Evolutionary conservation across 1,140 invertebrate species (phyloP).

Genomic region (Arion vulgaris): DNA sequence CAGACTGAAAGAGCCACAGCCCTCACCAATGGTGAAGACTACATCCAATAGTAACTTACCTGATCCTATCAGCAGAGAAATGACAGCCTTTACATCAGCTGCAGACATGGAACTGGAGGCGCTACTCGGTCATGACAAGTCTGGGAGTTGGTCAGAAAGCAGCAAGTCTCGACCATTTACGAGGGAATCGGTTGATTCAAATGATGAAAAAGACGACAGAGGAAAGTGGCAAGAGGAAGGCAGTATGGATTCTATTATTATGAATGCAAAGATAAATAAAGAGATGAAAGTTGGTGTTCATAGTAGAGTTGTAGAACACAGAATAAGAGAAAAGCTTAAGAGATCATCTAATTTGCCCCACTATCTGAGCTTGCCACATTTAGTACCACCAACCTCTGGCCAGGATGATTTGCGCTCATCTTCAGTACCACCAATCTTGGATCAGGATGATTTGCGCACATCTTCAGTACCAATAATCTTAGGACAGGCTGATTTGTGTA

Average conservation of each 20-base stretch:
- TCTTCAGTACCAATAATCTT: no score
- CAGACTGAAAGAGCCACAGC: background rate
- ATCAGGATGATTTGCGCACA: no score
- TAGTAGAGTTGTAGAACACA: conserved; percentile 27
- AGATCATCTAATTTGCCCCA: background rate
- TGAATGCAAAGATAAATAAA: background rate
- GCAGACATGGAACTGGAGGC: conserved; percentile 63
- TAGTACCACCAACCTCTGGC: background rate
- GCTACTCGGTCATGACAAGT: conserved; percentile 37
- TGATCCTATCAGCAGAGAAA: conserved; percentile 46
- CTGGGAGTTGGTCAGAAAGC: conserved; percentile 8
- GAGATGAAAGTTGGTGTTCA: background rate
- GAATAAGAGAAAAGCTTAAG: conserved; percentile 25
- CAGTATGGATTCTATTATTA: background rate
- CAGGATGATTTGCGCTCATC: conserved; percentile 16
- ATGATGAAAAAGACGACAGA: background rate
- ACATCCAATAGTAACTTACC: conserved; percentile 1
- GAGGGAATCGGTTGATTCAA: conserved; percentile 28
- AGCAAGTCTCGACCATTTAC: conserved; percentile 46
- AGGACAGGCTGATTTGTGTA: no score
- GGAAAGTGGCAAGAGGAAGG: background rate
- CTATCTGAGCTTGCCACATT: conserved; percentile 24
- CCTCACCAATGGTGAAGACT: background rate
- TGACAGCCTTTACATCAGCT: conserved; percentile 56
- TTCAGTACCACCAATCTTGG: conserved; percentile 1